These are phyloP conservation scores for Tamandua tetradactyla DNA, from an alignment of 2,797 vertebrate species.

Conservation along the genomic window DNA sequence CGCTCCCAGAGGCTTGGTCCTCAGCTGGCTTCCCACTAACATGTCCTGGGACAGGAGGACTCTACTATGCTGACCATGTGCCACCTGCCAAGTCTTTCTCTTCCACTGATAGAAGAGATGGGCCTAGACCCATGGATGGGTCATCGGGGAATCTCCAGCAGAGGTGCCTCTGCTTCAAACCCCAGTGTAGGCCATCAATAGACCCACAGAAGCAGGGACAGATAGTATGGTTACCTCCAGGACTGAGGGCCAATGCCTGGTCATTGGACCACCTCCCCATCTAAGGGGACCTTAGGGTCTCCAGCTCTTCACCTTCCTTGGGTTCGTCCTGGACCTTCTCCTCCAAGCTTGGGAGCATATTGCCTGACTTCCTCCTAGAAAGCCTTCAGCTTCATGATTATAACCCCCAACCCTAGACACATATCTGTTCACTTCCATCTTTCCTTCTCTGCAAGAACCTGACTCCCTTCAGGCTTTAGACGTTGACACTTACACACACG, in stretches of 20 bases:
- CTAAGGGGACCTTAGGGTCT: too few species aligned
- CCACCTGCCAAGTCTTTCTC: not conserved
- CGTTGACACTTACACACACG: too few species aligned
- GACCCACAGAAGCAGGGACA: not conserved
- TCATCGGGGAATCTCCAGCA: not conserved
- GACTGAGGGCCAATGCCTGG: not conserved
- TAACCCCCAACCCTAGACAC: too few species aligned
- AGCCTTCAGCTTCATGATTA: too few species aligned
- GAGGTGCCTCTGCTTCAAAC: not conserved
- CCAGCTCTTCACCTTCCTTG: too few species aligned
- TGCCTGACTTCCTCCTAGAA: too few species aligned
- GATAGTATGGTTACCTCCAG: not conserved
- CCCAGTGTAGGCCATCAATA: not conserved
- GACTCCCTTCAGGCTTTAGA: too few species aligned
- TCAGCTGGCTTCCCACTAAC: not conserved
- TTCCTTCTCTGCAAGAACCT: too few species aligned
- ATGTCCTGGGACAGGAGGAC: fast-evolving
- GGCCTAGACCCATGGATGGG: not conserved
- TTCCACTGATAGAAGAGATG: not conserved
- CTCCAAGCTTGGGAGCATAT: too few species aligned
- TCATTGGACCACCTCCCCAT: not conserved
- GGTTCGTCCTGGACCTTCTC: too few species aligned
- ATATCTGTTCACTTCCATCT: too few species aligned
- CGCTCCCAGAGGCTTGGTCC: not conserved
- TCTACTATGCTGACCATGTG: not conserved